These are phyloP conservation scores for Burhinus oedicnemus DNA, from an alignment of 2,113 vertebrate species.

Conservation along the genomic window DNA sequence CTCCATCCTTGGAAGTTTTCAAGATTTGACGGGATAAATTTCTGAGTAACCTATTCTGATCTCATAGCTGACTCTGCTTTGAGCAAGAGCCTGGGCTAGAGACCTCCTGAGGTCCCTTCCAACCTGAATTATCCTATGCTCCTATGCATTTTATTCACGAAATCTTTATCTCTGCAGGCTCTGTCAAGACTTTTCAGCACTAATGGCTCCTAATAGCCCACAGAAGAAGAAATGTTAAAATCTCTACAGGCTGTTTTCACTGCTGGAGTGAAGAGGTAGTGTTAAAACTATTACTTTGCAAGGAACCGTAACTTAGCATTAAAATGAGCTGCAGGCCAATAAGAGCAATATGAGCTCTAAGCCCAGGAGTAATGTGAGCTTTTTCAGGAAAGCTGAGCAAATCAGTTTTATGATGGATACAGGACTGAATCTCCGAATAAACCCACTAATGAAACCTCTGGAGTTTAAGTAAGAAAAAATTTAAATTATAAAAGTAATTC, in stretches of 20 bases:
- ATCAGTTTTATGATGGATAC: not conserved
- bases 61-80: not conserved
- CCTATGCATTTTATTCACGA: not conserved
- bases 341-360: not conserved
- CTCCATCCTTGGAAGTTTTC: not conserved
- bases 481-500: not conserved
- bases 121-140: not conserved
- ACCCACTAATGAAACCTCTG: not conserved
- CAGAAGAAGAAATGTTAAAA: slow-evolving; percentile 16
- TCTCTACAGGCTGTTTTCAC: not conserved
- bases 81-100: not conserved
- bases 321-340: not conserved
- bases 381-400: slow-evolving; percentile 1
- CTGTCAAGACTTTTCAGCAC: slow-evolving; percentile 17
- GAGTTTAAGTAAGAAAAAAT: not conserved
- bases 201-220: slow-evolving; percentile 7
- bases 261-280: not conserved
- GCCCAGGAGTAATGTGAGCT: not conserved
- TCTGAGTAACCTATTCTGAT: not conserved
- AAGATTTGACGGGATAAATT: not conserved
- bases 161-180: not conserved
- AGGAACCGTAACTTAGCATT: not conserved
- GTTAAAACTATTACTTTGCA: slow-evolving; percentile 9
- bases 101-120: not conserved
- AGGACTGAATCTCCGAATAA: not conserved